Conservation (phyloP, 2,113 vertebrate genomes). For the Piprites chloris region DNA sequence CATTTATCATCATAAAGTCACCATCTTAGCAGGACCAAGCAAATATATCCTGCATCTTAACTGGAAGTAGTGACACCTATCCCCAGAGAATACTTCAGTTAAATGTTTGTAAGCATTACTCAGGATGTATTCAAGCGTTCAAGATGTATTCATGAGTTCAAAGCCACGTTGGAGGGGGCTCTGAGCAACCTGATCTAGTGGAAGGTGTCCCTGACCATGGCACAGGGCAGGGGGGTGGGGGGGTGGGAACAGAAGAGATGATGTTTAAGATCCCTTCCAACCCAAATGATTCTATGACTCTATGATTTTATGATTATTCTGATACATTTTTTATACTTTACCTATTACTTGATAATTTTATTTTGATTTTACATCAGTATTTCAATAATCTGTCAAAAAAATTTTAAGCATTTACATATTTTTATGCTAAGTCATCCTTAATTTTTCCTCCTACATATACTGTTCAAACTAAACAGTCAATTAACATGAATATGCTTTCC, state of each 20-base stretch:
- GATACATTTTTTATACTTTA: neutral
- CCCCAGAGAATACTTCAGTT: neutral
- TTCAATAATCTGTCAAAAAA: neutral
- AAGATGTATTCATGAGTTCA: neutral
- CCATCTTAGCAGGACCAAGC: neutral
- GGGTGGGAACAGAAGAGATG: neutral
- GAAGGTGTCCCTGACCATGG: too few species aligned
- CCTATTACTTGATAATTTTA: neutral
- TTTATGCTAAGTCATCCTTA: neutral
- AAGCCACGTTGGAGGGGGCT: neutral
- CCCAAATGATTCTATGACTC: neutral
- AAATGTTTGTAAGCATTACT: neutral
- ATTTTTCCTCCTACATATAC: neutral
- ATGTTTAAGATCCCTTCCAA: neutral
- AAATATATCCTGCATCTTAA: neutral
- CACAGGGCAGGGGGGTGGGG: too few species aligned
- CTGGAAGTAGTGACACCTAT: neutral
- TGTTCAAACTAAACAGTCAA: neutral
- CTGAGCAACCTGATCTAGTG: neutral
- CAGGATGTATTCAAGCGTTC: too few species aligned
- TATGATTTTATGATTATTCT: neutral
- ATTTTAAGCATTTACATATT: neutral
- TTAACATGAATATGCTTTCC: neutral
- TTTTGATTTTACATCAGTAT: neutral
- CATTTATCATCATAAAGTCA: neutral